Evolutionary conservation across 2,797 vertebrate species (phyloP).

Genomic region (Propithecus perrieri): DNA sequence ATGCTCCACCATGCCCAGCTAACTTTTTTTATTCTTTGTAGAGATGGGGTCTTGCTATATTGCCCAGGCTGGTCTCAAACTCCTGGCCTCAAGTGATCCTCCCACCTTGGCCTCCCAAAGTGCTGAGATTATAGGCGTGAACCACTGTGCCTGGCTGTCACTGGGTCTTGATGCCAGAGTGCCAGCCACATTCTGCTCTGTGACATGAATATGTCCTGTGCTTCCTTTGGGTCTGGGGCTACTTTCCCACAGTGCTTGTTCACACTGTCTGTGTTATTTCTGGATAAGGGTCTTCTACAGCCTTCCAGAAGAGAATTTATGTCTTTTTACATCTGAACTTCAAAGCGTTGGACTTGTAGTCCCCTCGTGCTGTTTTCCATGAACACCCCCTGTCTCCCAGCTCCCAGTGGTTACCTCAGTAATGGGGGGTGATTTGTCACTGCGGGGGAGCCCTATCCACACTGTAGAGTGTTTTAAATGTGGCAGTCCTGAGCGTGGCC

Average conservation of each 20-base stretch:
- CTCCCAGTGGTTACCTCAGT: conserved; percentile 5
- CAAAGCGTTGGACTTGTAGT: conserved; percentile 66
- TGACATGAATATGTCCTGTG: neutral
- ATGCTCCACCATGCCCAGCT: neutral
- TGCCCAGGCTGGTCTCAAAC: neutral
- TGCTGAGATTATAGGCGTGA: neutral
- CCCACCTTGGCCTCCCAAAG: neutral
- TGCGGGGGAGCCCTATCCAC: neutral
- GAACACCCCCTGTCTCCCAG: neutral
- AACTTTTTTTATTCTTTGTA: neutral
- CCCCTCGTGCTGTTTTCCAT: conserved; percentile 66
- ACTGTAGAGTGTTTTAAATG: neutral
- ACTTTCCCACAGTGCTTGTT: neutral
- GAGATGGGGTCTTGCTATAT: neutral
- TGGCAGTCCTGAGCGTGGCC: neutral
- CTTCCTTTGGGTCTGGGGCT: neutral
- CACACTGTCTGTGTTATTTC: conserved; percentile 53
- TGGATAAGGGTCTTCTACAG: conserved; percentile 39
- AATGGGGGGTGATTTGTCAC: neutral
- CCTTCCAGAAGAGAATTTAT: conserved; percentile 30
- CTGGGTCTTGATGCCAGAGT: neutral
- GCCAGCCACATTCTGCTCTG: neutral
- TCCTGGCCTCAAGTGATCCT: neutral
- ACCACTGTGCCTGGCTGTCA: neutral
- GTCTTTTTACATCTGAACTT: conserved; percentile 64